These are phyloP conservation scores for Lutraria lutraria DNA, from an alignment of 2,888 invertebrate species.

Conservation along the genomic window DNA sequence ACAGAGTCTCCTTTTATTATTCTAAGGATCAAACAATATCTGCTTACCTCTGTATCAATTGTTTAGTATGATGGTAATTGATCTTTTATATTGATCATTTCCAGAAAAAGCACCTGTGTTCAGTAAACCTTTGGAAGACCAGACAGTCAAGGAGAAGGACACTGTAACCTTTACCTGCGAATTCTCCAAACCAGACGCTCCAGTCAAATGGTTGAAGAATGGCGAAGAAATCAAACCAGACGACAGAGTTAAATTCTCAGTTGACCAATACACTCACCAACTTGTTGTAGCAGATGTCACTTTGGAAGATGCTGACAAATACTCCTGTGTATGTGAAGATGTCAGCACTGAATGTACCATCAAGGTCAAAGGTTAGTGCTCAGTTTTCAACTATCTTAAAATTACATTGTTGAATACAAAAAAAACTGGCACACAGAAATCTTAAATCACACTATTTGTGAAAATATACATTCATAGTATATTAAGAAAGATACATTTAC, in stretches of 20 bases:
- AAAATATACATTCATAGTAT: no score
- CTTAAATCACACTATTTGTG: no score
- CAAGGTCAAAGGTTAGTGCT: constrained; percentile 81
- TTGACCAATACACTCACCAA: constrained; percentile 89
- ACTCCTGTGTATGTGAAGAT: constrained; percentile 80
- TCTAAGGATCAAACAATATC: no score
- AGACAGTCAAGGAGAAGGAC: constrained; percentile 75
- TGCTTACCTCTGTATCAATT: no score
- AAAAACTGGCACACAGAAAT: no score
- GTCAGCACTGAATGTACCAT: constrained; percentile 81
- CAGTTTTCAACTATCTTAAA: background rate
- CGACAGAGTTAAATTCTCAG: constrained; percentile 92
- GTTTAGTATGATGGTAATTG: no score
- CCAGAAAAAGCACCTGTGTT: constrained; percentile 66
- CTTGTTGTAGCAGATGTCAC: constrained; percentile 79
- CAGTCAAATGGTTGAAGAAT: constrained; percentile 92
- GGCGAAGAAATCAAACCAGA: constrained; percentile 94
- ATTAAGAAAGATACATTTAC: no score
- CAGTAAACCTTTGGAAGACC: constrained; percentile 68
- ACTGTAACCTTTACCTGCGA: constrained; percentile 88
- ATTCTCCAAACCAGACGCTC: constrained; percentile 88
- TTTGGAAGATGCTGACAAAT: constrained; percentile 83
- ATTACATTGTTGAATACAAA: no score
- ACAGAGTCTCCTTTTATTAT: no score
- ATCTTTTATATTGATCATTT: background rate